phyloP scores from a whole-genome alignment of 2,113 vertebrate species.

The Phaethon lepturus region DNA sequence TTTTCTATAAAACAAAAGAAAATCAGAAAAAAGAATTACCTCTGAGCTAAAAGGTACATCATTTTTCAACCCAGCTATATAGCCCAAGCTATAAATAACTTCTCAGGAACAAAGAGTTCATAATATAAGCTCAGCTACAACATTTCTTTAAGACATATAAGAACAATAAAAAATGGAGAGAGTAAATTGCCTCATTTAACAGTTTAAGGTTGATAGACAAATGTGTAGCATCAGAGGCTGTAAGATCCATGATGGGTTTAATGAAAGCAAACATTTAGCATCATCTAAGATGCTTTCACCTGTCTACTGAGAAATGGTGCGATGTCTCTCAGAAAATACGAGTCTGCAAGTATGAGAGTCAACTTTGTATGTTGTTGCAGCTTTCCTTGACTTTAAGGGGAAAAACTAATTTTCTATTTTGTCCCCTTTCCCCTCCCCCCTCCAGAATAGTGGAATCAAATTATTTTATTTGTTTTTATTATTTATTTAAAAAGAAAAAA shows the following conservation, averaged over 20 bases:
- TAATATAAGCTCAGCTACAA: neutral
- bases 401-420: fast-evolving
- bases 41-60: neutral
- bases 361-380: neutral
- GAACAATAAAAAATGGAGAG: neutral
- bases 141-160: neutral
- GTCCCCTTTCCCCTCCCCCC: fast-evolving
- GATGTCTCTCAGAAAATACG: neutral
- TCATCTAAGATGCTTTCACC: neutral
- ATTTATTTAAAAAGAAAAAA: neutral
- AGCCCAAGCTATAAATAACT: neutral
- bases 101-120: neutral
- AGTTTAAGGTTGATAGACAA: neutral
- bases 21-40: neutral
- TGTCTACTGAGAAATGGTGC: neutral
- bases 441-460: fast-evolving
- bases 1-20: neutral
- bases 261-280: neutral
- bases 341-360: neutral
- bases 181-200: neutral
- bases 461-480: neutral
- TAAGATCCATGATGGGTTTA: neutral
- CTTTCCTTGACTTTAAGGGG: neutral
- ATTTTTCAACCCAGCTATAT: neutral
- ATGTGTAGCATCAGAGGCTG: neutral